Conservation (phyloP, 2,797 vertebrate species). For the Manis crassicaudata region DNA sequence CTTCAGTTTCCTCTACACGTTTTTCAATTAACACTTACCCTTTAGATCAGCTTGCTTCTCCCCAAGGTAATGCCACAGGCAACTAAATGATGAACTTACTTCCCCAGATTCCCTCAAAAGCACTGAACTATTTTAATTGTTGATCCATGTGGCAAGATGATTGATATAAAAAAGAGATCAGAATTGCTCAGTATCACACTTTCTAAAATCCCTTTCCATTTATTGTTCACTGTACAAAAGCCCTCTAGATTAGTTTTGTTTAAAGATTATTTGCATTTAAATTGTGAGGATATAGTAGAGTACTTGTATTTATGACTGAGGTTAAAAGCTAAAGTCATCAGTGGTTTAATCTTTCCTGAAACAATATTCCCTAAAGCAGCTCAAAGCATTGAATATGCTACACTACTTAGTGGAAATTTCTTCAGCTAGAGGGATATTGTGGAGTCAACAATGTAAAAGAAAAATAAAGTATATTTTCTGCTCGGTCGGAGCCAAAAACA, state of each 20-base stretch:
- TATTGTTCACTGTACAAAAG: conserved; percentile 77
- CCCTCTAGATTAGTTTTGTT: conserved; percentile 83
- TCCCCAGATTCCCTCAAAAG: conserved; percentile 69
- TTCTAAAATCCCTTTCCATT: conserved; percentile 75
- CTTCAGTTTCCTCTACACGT: conserved; percentile 72
- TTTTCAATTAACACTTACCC: conserved; percentile 83
- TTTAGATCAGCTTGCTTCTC: conserved; percentile 63
- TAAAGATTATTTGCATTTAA: conserved; percentile 87
- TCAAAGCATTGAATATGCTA: conserved; percentile 32
- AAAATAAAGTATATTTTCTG: conserved; percentile 40
- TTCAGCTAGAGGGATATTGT: neutral
- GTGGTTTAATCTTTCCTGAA: conserved; percentile 72
- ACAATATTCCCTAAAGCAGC: conserved; percentile 38
- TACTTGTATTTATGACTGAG: conserved; percentile 70
- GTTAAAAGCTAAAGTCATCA: conserved; percentile 79
- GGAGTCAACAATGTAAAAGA: conserved; percentile 55
- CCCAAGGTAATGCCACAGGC: conserved; percentile 51
- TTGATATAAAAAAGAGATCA: conserved; percentile 76
- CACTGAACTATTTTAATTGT: conserved; percentile 80
- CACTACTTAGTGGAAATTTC: conserved; percentile 29
- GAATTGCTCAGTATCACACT: conserved; percentile 67
- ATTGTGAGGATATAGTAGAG: conserved; percentile 75
- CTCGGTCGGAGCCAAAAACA: conserved; percentile 42
- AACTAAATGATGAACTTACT: conserved; percentile 75
- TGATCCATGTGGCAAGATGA: conserved; percentile 69